Evolutionary conservation across 2,797 vertebrate species (phyloP), one percentile per base, ranked within the genome.

Genomic region (Brotula barbata): DNA sequence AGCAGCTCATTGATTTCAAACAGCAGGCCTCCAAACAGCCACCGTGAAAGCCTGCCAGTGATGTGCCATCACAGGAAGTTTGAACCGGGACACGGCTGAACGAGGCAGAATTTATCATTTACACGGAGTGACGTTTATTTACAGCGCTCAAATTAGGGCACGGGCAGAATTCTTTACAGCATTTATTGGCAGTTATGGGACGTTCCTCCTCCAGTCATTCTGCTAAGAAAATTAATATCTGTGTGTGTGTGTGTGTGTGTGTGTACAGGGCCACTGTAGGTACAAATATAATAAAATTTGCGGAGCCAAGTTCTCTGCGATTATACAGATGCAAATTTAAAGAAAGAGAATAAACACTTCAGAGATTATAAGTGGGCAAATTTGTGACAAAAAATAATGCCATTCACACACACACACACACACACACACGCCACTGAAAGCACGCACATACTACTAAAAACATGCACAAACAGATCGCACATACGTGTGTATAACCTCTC

Each of bases 131-230:
- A 71, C 54, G 17, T 76, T 66, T 70, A 71, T 85, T 80, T 71
- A 72, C 75, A 71, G 73, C 68, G 74, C 61, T 68, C 75, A 81
- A 86, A 88, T 89, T 86, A 88, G 66, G 73, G 58, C 42, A 41
- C 54, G 68, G 51, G 56, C 65, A 62, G 73, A 58, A 58, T 51
- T 63, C 51, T 59, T 58, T 65, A 71, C 53, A 52, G 48, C 71
- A 48, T 62, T 81, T 70, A 75, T 79, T 61, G 60, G 78, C 64
- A 73, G 61, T 41, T 81, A n/a, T n/a, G 80, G 74, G 68, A 75
- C 72, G 69, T 73, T n/a, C 66, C 45, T 76, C 64, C 61, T 58
- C 72, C 67, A 64, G 75, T 80, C 25, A 59, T 74, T 67, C 57
- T 16, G 50, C 36, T 20, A n/a, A 22, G 9, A 74, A n/a, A 73